phyloP scores from a whole-genome alignment of 2,113 vertebrate species.

The Pantherophis guttatus region DNA sequence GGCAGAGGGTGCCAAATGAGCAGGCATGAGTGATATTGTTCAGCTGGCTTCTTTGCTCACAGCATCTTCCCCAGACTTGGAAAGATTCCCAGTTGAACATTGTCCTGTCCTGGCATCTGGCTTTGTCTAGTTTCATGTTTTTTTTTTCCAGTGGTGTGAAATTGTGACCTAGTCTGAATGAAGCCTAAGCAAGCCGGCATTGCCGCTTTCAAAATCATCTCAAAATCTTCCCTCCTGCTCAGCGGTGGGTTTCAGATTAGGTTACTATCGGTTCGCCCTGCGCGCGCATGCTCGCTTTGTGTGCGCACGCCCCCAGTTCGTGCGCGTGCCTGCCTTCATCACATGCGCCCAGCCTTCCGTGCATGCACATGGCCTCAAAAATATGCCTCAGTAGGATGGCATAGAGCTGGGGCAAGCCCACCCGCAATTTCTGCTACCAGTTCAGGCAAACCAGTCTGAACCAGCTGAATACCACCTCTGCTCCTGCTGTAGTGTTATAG shows the following conservation, averaged over 20 bases:
- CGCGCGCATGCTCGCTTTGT: too few species aligned
- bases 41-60: fast-evolving
- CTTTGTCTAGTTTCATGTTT: background rate
- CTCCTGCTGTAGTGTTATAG: background rate
- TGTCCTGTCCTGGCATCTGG: background rate
- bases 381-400: too few species aligned
- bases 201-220: background rate
- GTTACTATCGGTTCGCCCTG: too few species aligned
- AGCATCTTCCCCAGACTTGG: background rate
- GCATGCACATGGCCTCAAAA: too few species aligned
- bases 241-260: too few species aligned
- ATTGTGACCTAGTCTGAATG: background rate
- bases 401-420: too few species aligned
- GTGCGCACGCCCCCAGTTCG: fast-evolving
- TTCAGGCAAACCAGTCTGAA: too few species aligned
- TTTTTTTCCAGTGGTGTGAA: fast-evolving
- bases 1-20: slow-evolving; percentile 6
- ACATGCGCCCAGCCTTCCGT: too few species aligned
- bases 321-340: too few species aligned
- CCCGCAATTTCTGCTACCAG: too few species aligned
- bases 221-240: background rate
- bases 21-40: background rate
- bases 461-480: too few species aligned
- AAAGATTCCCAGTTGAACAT: background rate
- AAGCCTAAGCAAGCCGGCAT: background rate